Base-by-base conservation (phyloP, 1,140 invertebrate species). In the Cyclina sinensis region DNA sequence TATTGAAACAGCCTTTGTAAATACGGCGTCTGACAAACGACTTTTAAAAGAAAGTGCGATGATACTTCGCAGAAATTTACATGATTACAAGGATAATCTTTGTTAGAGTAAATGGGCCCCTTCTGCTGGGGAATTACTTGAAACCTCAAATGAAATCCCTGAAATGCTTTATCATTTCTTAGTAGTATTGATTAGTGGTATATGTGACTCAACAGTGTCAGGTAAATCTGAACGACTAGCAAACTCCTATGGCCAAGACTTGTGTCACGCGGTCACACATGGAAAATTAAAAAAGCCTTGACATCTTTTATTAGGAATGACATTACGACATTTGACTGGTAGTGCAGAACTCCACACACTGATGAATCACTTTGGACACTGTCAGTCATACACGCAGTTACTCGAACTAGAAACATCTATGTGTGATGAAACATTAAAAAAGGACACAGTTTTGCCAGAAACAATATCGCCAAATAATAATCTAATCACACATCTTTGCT, bases 231-330 rank as follows among this genome's bases (percentile, higher is more conserved):
- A 68, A 48, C 5, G 70, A 74, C 18, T 7, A 65, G 68, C 73
- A 14, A 62, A n/a, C 7, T 89, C 87, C 12, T 46, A 65, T 32
- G 48, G 68, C 0, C 39, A 89, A 65, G 79, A 81, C 54, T 30
- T 82, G 21, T 57, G 86, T 24, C 51, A 83, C 76, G 80, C 80
- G 21, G 68, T 46, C 1, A 74, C 57, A 12, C 39, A 80, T 68
- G 88, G 88, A 39, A 37, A 89, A 32, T 89, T 73, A 62, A 1
- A 30, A 18, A 85, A 85, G 76, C 82, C 88, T n/a, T 84, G 78
- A 65, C 81, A 84, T 43, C 43, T 84, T 2, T 39, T 89, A 2
- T 24, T 89, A 27, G 54, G 57, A 79, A 89, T 85, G 81, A 54
- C 81, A 14, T 5, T 89, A 30, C 12, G 82, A 11, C 74, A 89